phyloP scores from a whole-genome alignment of 2,888 invertebrate species.

The Chrysopilus asiliformis region DNA sequence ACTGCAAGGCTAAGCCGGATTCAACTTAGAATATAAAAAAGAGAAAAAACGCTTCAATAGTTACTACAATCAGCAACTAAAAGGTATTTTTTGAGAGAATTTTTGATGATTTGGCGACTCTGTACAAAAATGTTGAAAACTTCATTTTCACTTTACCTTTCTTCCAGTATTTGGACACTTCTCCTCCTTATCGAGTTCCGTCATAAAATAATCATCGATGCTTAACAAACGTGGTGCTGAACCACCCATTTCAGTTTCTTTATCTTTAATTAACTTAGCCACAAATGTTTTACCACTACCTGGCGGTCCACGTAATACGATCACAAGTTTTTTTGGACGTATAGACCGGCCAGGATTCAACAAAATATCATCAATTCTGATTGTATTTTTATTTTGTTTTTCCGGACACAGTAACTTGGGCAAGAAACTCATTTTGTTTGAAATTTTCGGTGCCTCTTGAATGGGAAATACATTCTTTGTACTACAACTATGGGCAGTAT shows the following conservation, averaged over 20 bases:
- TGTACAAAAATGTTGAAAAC: slow-evolving; percentile 5
- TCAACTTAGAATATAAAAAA: too few relatives aligned
- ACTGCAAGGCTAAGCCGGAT: too few relatives aligned
- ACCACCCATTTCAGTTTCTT: slow-evolving; percentile 71
- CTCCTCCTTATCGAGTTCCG: slow-evolving; percentile 61
- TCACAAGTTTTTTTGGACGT: slow-evolving; percentile 65
- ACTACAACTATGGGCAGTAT: too few relatives aligned
- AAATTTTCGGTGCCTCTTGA: neutral
- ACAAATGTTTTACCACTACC: slow-evolving; percentile 90
- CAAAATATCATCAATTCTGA: slow-evolving; percentile 72
- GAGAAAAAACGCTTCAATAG: too few relatives aligned
- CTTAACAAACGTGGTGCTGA: slow-evolving; percentile 84
- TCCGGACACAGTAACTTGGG: too few relatives aligned
- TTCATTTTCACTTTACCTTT: slow-evolving; percentile 27
- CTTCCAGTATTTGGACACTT: slow-evolving; percentile 32
- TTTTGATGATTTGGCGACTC: too few relatives aligned
- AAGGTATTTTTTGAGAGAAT: too few relatives aligned
- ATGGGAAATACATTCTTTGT: too few relatives aligned
- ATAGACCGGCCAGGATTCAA: slow-evolving; percentile 64
- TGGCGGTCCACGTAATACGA: slow-evolving; percentile 83
- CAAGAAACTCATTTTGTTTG: slow-evolving; percentile 19
- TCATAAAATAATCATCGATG: slow-evolving; percentile 91
- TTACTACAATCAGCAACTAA: too few relatives aligned
- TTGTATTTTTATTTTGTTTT: slow-evolving; percentile 35
- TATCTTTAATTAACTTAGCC: slow-evolving; percentile 74